Percentiles rank a stretch among this genome's conserved stretches.
These are phyloP conservation scores for Drosophila dives DNA, from an alignment of 2,888 invertebrate genomes.

Conservation along the genomic window DNA sequence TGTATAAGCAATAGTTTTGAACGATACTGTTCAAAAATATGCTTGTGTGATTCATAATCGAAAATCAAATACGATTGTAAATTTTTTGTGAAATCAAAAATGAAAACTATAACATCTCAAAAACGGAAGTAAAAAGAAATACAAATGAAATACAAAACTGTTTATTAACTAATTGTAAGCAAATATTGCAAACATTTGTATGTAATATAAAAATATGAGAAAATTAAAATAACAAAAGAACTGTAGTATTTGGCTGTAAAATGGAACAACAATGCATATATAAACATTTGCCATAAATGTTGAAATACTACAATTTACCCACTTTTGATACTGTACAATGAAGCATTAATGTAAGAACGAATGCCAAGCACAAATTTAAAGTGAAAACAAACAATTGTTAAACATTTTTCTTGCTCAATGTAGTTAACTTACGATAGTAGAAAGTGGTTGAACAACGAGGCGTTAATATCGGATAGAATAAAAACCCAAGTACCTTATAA, in stretches of 20 bases:
- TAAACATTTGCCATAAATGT: conserved; percentile 35
- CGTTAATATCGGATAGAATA: conserved; percentile 59
- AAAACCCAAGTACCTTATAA: conserved; percentile 81
- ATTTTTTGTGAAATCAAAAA: conserved; percentile 52
- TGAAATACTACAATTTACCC: conserved; percentile 32
- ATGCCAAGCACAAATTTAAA: conserved; percentile 64
- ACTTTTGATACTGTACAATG: conserved; percentile 65
- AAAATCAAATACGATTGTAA: conserved; percentile 54
- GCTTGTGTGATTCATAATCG: conserved; percentile 43
- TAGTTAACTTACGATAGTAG: conserved; percentile 62
- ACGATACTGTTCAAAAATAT: conserved; percentile 31
- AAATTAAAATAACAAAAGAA: conserved; percentile 44
- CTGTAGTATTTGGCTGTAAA: conserved; percentile 69
- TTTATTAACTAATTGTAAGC: conserved; percentile 77
- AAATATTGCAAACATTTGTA: conserved; percentile 55
- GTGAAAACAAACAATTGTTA: conserved; percentile 59
- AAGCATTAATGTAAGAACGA: conserved; percentile 55
- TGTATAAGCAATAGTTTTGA: conserved; percentile 43
- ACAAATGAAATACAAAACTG: conserved; percentile 45
- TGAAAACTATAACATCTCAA: conserved; percentile 17
- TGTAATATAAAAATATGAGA: conserved; percentile 37
- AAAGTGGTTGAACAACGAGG: conserved; percentile 33
- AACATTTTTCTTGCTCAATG: conserved; percentile 61
- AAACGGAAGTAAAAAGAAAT: conserved; percentile 23
- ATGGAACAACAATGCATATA: conserved; percentile 36